Percentiles rank a stretch among this genome's conserved stretches.
Evolutionary conservation across 2,797 vertebrate species (phyloP).

Genomic region (Channallabes apus): DNA sequence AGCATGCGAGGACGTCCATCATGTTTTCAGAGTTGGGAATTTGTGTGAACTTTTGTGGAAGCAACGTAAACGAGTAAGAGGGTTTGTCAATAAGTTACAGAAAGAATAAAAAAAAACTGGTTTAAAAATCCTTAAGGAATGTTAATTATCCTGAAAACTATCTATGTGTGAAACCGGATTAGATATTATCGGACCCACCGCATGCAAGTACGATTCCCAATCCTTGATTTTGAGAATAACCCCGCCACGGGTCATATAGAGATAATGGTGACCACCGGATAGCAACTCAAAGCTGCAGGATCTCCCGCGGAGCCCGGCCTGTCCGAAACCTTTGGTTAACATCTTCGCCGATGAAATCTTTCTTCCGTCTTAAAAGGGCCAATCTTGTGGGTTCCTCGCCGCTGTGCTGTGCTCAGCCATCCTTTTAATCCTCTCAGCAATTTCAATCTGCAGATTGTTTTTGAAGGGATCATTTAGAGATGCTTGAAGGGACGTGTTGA

Average conservation of each 20-base stretch:
- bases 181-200: constrained; percentile 42
- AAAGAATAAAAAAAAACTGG: background rate
- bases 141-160: constrained; percentile 37
- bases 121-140: constrained; percentile 3
- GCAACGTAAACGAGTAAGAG: background rate
- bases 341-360: constrained; percentile 44
- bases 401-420: constrained; percentile 30
- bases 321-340: constrained; percentile 40
- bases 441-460: constrained; percentile 62
- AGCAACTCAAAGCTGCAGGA: constrained; percentile 28
- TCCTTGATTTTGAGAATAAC: background rate
- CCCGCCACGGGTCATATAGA: background rate
- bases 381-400: constrained; percentile 44
- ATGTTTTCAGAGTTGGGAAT: constrained; percentile 16
- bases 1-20: constrained; percentile 42
- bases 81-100: background rate
- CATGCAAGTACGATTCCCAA: background rate
- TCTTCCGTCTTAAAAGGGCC: constrained; percentile 39
- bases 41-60: constrained; percentile 37
- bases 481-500: constrained; percentile 56
- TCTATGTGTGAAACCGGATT: constrained; percentile 49
- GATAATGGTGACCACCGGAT: background rate
- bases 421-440: constrained; percentile 56
- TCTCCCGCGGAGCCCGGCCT: constrained; percentile 19
- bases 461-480: constrained; percentile 58